Conservation (phyloP, 1,140 invertebrate genomes). For the Prorops nasuta region DNA sequence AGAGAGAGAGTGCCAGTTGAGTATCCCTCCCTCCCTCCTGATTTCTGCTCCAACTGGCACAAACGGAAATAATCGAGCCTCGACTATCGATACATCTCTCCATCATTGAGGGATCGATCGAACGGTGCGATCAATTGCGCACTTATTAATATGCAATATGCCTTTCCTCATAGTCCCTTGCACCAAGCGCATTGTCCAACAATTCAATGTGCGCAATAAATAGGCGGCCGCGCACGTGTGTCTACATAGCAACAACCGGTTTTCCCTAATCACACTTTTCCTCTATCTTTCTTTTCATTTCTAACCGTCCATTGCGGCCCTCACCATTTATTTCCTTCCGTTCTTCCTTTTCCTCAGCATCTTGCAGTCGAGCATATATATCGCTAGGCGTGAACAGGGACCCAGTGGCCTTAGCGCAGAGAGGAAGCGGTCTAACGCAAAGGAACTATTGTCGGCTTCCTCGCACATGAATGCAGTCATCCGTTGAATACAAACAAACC, state of each 20-base stretch:
- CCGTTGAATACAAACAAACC: too few species aligned
- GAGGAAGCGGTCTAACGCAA: too few species aligned
- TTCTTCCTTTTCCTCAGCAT: conserved; percentile 41
- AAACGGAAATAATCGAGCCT: conserved; percentile 19
- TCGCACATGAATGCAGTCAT: too few species aligned
- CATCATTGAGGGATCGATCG: conserved; percentile 28
- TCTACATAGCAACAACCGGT: not conserved
- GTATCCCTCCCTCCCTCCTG: not conserved
- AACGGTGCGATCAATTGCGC: conserved; percentile 23
- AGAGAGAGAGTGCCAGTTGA: not conserved
- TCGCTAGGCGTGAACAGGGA: too few species aligned
- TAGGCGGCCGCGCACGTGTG: too few species aligned
- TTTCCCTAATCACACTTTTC: conserved; percentile 21
- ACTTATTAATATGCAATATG: conserved; percentile 17
- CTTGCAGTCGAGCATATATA: conserved; percentile 61
- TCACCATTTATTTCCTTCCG: not conserved
- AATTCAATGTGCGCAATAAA: conserved; percentile 23
- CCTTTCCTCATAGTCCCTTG: conserved; percentile 14
- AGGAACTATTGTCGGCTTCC: too few species aligned
- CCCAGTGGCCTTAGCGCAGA: too few species aligned
- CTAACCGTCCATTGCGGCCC: not conserved
- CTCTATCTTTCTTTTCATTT: conserved; percentile 1
- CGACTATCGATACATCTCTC: conserved; percentile 35
- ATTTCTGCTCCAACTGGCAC: too few species aligned
- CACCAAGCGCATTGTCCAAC: conserved; percentile 22